A percentile compares a stretch with the other conserved stretches of the same genome.
Evolutionary conservation across 2,113 vertebrate species (phyloP).

Genomic region (Antennarius striatus): DNA sequence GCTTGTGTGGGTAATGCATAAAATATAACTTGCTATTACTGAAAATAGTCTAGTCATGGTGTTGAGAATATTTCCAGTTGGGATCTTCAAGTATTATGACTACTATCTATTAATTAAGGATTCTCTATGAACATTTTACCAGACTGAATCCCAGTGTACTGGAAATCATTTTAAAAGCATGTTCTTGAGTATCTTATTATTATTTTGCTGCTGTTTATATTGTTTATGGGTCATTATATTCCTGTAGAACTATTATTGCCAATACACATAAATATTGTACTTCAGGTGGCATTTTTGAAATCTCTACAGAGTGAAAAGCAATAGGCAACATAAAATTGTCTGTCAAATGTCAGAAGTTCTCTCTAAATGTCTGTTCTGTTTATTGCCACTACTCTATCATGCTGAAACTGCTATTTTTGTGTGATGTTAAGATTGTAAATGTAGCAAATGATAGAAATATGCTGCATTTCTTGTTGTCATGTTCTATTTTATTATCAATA

Average conservation of each 20-base stretch:
- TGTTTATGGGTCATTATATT: constrained; percentile 30
- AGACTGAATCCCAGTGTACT: too few species aligned
- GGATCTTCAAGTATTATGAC: constrained; percentile 6
- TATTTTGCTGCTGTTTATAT: constrained; percentile 12
- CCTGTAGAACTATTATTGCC: constrained; percentile 11
- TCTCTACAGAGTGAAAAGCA: constrained; percentile 53
- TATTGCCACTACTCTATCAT: constrained; percentile 17
- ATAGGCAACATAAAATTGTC: constrained; percentile 35
- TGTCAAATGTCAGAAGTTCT: constrained; percentile 40
- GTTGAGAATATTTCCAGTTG: constrained; percentile 9
- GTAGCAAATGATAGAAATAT: constrained; percentile 4
- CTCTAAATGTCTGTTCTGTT: constrained; percentile 41
- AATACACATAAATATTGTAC: constrained; percentile 34
- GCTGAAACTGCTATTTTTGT: constrained; percentile 26
- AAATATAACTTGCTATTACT: constrained; percentile 26
- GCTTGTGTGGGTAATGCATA: constrained; percentile 2
- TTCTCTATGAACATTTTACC: constrained; percentile 3
- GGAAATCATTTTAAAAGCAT: background rate
- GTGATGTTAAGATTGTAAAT: constrained; percentile 15
- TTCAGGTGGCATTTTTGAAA: constrained; percentile 40
- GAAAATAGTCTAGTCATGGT: background rate
- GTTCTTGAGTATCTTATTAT: background rate
- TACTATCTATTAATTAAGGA: constrained; percentile 14
- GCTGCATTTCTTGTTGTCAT: constrained; percentile 4
- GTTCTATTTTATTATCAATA: constrained; percentile 16